These are phyloP conservation scores for Tiliacea citrago DNA, from an alignment of 2,888 invertebrate species.

Conservation along the genomic window DNA sequence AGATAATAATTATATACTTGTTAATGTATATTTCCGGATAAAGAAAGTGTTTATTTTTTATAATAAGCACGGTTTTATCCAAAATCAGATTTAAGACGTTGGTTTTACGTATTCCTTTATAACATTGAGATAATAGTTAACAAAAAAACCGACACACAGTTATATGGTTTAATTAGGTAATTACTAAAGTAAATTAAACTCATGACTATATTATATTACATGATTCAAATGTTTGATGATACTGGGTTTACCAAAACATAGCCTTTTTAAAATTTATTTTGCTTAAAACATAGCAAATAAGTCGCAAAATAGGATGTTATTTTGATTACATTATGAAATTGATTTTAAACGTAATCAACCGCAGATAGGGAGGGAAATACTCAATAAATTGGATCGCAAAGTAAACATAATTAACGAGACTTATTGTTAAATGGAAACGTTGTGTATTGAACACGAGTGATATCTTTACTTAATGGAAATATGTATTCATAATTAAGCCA, in stretches of 20 bases:
- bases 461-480: slow-evolving; percentile 65
- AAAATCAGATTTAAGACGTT: not conserved
- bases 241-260: not conserved
- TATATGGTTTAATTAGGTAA: not conserved
- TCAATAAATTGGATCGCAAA: slow-evolving; percentile 65
- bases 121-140: too few species aligned
- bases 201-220: not conserved
- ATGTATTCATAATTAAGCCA: slow-evolving; percentile 66
- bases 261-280: slow-evolving; percentile 27
- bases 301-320: slow-evolving; percentile 26
- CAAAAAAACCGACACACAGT: not conserved
- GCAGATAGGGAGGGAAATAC: slow-evolving; percentile 45
- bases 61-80: not conserved
- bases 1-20: slow-evolving; percentile 1
- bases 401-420: slow-evolving; percentile 69
- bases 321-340: slow-evolving; percentile 50
- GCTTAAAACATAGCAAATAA: slow-evolving; percentile 34
- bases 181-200: not conserved
- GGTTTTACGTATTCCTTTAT: not conserved
- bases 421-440: slow-evolving; percentile 61
- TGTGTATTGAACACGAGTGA: slow-evolving; percentile 50
- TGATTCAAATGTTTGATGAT: not conserved
- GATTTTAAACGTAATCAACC: slow-evolving; percentile 49
- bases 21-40: not conserved
- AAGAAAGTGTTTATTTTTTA: not conserved